Evolutionary conservation across 2,888 invertebrate species (phyloP).

Genomic region (Tortricodes alternella): DNA sequence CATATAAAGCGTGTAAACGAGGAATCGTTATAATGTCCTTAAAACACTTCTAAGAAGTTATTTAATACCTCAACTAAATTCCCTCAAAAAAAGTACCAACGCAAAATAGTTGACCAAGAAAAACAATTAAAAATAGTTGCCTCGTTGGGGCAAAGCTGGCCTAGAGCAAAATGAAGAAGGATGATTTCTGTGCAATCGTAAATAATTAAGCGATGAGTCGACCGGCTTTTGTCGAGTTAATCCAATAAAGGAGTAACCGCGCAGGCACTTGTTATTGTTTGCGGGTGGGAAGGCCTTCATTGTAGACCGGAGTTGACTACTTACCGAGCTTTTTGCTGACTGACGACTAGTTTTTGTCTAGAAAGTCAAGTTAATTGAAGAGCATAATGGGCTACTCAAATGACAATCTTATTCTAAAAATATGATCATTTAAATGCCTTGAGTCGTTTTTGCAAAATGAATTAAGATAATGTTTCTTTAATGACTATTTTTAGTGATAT

Average conservation of each 20-base stretch:
- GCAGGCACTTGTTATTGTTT: conserved; percentile 36
- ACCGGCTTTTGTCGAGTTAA: conserved; percentile 64
- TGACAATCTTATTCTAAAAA: neutral
- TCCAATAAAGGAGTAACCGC: conserved; percentile 53
- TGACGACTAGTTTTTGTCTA: conserved; percentile 19
- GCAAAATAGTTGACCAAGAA: conserved; percentile 11
- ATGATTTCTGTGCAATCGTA: conserved; percentile 33
- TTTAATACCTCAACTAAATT: conserved; percentile 5
- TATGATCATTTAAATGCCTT: too few species aligned
- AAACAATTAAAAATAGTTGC: conserved; percentile 22
- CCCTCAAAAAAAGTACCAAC: conserved; percentile 10
- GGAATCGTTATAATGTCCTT: neutral
- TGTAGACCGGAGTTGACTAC: conserved; percentile 16
- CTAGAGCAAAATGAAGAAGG: conserved; percentile 21
- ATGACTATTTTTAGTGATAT: too few species aligned
- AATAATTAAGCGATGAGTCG: conserved; percentile 50
- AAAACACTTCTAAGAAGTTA: neutral
- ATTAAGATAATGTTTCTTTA: too few species aligned
- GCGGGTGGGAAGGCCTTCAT: conserved; percentile 21
- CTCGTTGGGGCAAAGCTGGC: neutral
- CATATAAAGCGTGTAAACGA: neutral
- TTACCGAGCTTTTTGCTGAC: conserved; percentile 17
- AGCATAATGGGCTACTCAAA: conserved; percentile 1
- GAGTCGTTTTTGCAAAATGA: too few species aligned
- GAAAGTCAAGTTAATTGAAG: conserved; percentile 1